A percentile compares a stretch with the other conserved stretches of the same genome.
Conservation (phyloP, 2,888 invertebrate genomes). For the Lacanobia wlatinum region DNA sequence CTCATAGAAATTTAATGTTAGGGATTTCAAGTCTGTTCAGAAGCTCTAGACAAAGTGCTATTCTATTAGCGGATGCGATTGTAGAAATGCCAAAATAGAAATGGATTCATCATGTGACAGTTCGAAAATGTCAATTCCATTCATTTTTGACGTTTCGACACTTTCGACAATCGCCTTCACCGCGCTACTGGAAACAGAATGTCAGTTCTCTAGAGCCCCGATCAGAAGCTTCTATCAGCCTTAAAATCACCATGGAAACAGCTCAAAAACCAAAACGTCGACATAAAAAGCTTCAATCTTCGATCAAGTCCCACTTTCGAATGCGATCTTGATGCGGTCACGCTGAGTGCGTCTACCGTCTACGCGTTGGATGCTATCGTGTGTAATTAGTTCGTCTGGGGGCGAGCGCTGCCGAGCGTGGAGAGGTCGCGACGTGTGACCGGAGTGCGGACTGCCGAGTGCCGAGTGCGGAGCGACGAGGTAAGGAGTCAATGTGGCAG, state of each 20-base stretch:
- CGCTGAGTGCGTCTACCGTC: conserved; percentile 59
- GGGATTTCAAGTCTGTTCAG: too few species aligned
- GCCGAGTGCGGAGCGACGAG: conserved; percentile 10
- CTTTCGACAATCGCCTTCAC: too few species aligned
- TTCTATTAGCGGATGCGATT: too few species aligned
- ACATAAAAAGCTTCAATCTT: conserved; percentile 59
- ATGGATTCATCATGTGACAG: too few species aligned
- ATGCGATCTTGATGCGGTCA: conserved; percentile 77
- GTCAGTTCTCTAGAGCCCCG: too few species aligned
- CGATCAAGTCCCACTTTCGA: conserved; percentile 69
- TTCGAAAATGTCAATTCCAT: too few species aligned
- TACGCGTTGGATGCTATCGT: conserved; percentile 69
- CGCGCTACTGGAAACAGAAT: too few species aligned
- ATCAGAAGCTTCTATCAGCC: background rate
- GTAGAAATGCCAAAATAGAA: too few species aligned
- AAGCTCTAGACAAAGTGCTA: too few species aligned
- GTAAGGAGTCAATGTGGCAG: conserved; percentile 28
- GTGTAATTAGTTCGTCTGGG: conserved; percentile 80
- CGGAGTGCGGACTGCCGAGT: conserved; percentile 20
- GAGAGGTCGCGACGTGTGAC: conserved; percentile 66
- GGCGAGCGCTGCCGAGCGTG: conserved; percentile 74
- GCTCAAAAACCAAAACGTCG: conserved; percentile 7
- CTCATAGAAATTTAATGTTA: too few species aligned
- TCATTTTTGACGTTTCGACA: too few species aligned
- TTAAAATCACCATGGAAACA: conserved; percentile 24